These are phyloP conservation scores for Keiferia lycopersicella DNA, from an alignment of 2,888 invertebrate species.

Conservation along the genomic window DNA sequence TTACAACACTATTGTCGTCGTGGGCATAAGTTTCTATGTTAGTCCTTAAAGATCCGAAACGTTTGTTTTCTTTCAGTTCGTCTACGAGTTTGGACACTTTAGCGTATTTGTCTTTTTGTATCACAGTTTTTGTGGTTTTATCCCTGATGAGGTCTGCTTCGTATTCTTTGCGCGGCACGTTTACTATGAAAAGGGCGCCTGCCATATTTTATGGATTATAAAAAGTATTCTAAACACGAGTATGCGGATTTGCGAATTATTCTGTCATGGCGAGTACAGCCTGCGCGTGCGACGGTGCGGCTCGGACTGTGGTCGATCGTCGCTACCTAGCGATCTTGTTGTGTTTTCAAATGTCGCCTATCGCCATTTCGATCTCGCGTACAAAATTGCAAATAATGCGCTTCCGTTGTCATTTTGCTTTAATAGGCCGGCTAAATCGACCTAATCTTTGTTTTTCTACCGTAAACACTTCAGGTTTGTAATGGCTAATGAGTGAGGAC, in stretches of 20 bases:
- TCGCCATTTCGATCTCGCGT: conserved; percentile 25
- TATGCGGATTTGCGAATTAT: neutral
- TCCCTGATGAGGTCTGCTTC: conserved; percentile 58
- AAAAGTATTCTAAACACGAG: neutral
- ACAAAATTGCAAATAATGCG: conserved; percentile 33
- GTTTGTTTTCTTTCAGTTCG: conserved; percentile 47
- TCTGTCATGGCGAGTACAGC: neutral
- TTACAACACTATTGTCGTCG: conserved; percentile 37
- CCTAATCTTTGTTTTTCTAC: conserved; percentile 22
- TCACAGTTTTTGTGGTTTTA: conserved; percentile 37
- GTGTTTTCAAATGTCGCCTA: conserved; percentile 32
- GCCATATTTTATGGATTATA: conserved; percentile 58
- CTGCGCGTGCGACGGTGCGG: conserved; percentile 17
- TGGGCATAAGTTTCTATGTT: conserved; percentile 36
- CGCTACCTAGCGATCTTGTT: conserved; percentile 20
- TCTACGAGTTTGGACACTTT: conserved; percentile 43
- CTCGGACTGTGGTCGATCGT: conserved; percentile 18
- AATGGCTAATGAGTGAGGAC: neutral
- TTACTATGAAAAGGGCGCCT: conserved; percentile 81
- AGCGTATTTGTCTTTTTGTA: conserved; percentile 45
- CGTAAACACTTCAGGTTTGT: conserved; percentile 5
- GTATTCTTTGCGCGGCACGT: conserved; percentile 77
- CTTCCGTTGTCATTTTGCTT: conserved; percentile 44
- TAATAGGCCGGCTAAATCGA: conserved; percentile 13
- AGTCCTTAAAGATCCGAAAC: conserved; percentile 36